Conservation (phyloP, 2,797 vertebrate genomes). For the Rhincodon typus region DNA sequence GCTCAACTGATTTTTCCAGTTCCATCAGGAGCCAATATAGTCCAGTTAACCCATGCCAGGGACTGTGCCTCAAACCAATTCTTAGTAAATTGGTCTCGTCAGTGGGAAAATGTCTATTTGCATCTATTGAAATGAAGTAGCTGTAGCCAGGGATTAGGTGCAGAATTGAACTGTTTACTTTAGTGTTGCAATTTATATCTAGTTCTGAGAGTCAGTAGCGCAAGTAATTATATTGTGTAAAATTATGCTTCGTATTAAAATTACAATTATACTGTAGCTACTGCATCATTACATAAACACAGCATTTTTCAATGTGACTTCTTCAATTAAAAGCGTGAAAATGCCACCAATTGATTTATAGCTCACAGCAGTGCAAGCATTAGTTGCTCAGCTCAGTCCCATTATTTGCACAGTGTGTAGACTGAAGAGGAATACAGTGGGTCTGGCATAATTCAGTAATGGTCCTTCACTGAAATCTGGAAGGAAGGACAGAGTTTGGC, state of each 20-base stretch:
- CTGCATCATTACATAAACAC: conserved; percentile 13
- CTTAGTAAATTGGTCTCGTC: background rate
- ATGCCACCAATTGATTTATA: background rate
- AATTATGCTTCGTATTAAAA: conserved; percentile 13
- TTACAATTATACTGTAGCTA: background rate
- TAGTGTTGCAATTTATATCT: background rate
- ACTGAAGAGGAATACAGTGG: background rate
- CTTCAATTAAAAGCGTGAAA: background rate
- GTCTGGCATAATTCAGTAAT: background rate
- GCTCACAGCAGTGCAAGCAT: background rate
- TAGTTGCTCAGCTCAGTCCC: background rate
- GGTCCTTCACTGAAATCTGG: background rate
- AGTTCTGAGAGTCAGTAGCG: background rate
- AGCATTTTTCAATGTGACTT: background rate
- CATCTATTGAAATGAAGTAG: background rate
- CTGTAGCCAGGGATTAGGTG: background rate
- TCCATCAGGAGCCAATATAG: background rate
- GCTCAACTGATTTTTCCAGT: no score
- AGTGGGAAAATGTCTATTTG: background rate
- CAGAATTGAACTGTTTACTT: background rate
- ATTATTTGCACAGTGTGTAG: background rate
- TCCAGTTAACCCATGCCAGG: background rate
- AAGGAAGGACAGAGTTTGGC: background rate
- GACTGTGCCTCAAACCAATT: background rate
- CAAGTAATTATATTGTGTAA: conserved; percentile 1